Conservation (phyloP, 2,888 invertebrate genomes). For the Eledona agricola region DNA sequence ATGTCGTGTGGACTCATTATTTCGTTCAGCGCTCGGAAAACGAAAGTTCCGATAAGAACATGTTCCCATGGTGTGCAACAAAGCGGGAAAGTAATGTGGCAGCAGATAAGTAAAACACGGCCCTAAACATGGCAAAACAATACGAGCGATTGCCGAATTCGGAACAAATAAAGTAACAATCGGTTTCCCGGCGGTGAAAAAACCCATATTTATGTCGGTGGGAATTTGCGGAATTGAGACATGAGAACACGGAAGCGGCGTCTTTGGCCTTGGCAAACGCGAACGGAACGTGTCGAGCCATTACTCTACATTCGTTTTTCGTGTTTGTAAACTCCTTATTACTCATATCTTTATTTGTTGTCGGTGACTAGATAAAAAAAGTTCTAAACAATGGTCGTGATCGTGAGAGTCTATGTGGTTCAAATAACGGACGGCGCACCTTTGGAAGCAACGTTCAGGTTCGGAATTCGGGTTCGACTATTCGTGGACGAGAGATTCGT, state of each 20-base stretch:
- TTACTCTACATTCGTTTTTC: too few species aligned
- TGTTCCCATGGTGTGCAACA: constrained; percentile 21
- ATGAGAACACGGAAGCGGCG: too few species aligned
- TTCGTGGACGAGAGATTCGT: too few species aligned
- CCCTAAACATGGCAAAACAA: background rate
- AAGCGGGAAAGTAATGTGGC: constrained; percentile 18
- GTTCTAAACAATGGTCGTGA: too few species aligned
- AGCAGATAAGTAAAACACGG: constrained; percentile 5
- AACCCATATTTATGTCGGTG: constrained; percentile 4
- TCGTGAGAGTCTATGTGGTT: constrained; percentile 8
- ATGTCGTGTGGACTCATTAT: constrained; percentile 11
- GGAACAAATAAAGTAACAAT: constrained; percentile 14
- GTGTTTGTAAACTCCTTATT: too few species aligned
- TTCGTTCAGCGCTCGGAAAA: constrained; percentile 7
- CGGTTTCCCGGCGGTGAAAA: constrained; percentile 19
- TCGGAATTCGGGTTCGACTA: background rate
- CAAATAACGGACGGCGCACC: constrained; percentile 3
- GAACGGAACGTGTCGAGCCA: too few species aligned
- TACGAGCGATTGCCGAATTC: constrained; percentile 13
- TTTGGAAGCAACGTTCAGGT: too few species aligned
- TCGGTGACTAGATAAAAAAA: too few species aligned
- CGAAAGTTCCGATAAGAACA: constrained; percentile 9
- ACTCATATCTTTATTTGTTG: too few species aligned
- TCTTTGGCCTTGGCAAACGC: too few species aligned
- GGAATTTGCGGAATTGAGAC: constrained; percentile 1